Evolutionary conservation across 2,113 vertebrate genomes (phyloP).

Genomic region (Chroicocephalus ridibundus): DNA sequence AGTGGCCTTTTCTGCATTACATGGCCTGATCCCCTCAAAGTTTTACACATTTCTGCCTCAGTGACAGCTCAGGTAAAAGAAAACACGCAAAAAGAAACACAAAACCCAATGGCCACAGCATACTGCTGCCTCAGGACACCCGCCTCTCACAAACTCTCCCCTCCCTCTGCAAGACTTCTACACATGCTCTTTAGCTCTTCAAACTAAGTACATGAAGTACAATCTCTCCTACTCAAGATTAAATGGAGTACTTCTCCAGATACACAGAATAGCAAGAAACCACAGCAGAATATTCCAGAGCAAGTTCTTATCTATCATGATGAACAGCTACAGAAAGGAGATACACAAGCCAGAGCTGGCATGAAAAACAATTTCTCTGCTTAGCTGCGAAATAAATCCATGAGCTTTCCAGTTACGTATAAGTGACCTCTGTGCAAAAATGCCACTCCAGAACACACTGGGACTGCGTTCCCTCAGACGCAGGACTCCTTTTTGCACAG

Average conservation of each 20-base stretch:
- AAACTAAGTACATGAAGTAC: not conserved
- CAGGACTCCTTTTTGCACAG: not conserved
- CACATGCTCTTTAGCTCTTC: not conserved
- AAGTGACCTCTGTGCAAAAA: not conserved
- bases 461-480: rapidly evolving
- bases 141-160: not conserved
- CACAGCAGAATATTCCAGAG: not conserved
- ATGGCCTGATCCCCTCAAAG: not conserved
- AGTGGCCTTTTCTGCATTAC: not conserved
- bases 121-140: not conserved
- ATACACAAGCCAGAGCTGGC: not conserved
- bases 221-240: not conserved
- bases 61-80: not conserved
- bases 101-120: not conserved
- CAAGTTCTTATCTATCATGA: not conserved
- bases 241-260: not conserved
- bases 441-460: not conserved
- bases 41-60: not conserved
- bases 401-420: not conserved
- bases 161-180: not conserved
- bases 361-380: not conserved
- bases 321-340: not conserved
- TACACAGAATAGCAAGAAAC: not conserved
- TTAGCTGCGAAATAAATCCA: not conserved
- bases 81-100: not conserved